These are phyloP conservation scores for Rotaria socialis DNA, from an alignment of 2,888 invertebrate genomes.

Conservation along the genomic window DNA sequence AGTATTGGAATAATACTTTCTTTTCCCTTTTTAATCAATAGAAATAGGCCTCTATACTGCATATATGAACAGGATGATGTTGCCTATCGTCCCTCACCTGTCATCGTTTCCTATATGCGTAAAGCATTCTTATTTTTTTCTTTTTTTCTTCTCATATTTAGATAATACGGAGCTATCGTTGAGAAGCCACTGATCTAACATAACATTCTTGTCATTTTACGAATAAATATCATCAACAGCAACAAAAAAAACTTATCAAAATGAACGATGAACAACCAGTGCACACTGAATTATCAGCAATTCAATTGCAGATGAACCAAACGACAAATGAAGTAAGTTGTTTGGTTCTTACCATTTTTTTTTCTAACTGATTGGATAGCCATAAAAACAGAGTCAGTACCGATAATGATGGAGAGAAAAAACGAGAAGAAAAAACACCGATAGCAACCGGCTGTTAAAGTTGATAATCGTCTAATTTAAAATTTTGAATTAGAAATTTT, in stretches of 20 bases:
- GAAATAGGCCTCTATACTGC: neutral
- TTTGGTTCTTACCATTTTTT: neutral
- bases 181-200: neutral
- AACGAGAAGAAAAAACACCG: neutral
- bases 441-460: neutral
- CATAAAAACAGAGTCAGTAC: neutral
- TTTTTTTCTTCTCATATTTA: neutral
- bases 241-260: neutral
- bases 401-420: neutral
- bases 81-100: neutral
- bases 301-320: neutral
- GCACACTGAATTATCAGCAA: neutral
- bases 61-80: neutral
- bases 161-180: neutral
- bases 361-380: neutral
- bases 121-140: neutral
- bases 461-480: neutral
- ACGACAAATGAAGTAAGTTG: conserved; percentile 7
- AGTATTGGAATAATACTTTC: neutral
- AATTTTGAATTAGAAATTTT: neutral
- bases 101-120: neutral
- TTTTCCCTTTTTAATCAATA: neutral
- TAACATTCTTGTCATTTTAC: neutral
- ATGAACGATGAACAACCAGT: neutral
- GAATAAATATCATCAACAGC: neutral